Evolutionary conservation across 2,888 invertebrate species (phyloP).

Genomic region (Drosophila aldrichi): DNA sequence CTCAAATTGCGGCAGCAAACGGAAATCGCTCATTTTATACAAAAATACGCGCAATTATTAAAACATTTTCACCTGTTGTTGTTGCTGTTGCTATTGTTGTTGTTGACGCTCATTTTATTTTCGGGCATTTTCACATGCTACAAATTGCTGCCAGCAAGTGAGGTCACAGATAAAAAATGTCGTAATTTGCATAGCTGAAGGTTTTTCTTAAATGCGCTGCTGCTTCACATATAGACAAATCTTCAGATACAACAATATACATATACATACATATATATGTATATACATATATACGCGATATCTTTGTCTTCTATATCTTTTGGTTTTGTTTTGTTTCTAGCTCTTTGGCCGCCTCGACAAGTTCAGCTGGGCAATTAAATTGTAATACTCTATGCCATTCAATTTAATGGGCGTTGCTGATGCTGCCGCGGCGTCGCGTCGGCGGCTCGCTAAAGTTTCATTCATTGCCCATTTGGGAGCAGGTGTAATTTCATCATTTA

Average conservation of each 20-base stretch:
- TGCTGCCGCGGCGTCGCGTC: not conserved
- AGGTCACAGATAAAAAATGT: conserved; percentile 61
- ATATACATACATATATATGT: not conserved
- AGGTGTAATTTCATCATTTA: conserved; percentile 68
- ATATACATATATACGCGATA: not conserved
- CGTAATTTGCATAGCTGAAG: conserved; percentile 66
- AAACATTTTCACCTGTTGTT: conserved; percentile 71
- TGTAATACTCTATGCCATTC: conserved; percentile 56
- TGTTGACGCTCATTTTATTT: conserved; percentile 29
- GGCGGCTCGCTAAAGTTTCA: conserved; percentile 33
- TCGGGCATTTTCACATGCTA: conserved; percentile 68
- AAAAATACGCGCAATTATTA: conserved; percentile 76
- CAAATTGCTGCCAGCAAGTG: conserved; percentile 60
- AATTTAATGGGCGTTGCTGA: conserved; percentile 55
- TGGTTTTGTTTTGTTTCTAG: conserved; percentile 24
- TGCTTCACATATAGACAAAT: not conserved
- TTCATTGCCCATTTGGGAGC: conserved; percentile 68
- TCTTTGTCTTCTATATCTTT: conserved; percentile 3
- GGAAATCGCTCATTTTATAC: conserved; percentile 76
- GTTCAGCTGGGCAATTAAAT: conserved; percentile 68
- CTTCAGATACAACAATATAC: too few relatives aligned
- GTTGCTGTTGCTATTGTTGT: not conserved
- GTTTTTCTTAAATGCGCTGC: conserved; percentile 36
- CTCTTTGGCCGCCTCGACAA: conserved; percentile 48
- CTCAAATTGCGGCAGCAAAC: conserved; percentile 64